These are phyloP conservation scores for Sympetrum striolatum DNA, from an alignment of 2,888 invertebrate genomes.

Conservation along the genomic window DNA sequence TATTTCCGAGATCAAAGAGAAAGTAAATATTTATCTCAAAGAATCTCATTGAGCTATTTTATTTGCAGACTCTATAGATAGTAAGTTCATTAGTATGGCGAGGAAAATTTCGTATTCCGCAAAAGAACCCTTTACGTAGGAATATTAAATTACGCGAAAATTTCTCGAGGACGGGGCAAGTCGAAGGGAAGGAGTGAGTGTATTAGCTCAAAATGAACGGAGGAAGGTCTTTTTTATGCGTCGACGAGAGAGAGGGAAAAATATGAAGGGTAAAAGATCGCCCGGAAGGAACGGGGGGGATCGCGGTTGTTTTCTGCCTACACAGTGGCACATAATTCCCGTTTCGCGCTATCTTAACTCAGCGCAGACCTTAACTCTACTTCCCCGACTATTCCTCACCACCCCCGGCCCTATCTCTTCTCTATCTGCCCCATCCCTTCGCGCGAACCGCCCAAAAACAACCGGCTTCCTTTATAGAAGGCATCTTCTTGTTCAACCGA, in stretches of 20 bases:
- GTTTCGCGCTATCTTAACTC: slow-evolving; percentile 39
- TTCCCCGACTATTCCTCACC: neutral
- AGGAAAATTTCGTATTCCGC: neutral
- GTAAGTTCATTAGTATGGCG: neutral
- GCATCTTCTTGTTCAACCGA: slow-evolving; percentile 40
- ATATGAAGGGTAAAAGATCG: neutral
- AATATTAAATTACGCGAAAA: neutral
- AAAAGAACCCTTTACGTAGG: neutral
- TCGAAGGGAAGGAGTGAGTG: neutral
- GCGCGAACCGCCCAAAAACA: neutral
- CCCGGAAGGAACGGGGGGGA: neutral
- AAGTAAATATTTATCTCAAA: neutral
- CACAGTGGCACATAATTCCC: slow-evolving; percentile 40
- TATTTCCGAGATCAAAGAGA: neutral
- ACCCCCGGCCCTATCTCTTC: neutral
- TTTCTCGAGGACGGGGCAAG: neutral
- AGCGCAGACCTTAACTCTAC: slow-evolving; percentile 27
- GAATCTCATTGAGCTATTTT: neutral
- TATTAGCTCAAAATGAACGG: slow-evolving; percentile 25
- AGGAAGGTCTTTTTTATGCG: slow-evolving; percentile 13
- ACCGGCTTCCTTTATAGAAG: neutral
- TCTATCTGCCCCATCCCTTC: neutral
- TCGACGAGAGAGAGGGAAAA: neutral
- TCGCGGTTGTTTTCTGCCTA: slow-evolving; percentile 20
- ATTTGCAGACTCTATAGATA: neutral